Conservation (phyloP, 2,113 vertebrate genomes). For the Pogonocichla stellata region DNA sequence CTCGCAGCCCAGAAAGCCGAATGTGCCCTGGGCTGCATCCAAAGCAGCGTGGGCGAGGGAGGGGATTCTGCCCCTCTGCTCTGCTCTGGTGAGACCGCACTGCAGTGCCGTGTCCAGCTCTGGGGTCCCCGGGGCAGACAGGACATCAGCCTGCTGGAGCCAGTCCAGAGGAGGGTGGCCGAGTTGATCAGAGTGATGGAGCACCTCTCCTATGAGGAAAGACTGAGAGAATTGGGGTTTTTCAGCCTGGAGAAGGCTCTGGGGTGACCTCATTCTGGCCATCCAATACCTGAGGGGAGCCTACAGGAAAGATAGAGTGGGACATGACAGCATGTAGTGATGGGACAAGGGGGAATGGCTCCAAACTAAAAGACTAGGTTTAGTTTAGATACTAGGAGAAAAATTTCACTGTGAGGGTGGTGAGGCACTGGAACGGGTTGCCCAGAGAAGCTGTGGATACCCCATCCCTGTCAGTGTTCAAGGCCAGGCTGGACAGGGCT, state of each 20-base stretch:
- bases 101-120: too few species aligned
- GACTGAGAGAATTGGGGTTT: background rate
- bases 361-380: background rate
- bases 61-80: background rate
- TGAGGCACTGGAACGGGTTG: background rate
- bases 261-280: background rate
- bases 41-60: background rate
- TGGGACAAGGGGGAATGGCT: background rate
- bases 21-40: background rate
- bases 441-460: background rate
- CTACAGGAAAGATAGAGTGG: background rate
- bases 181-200: background rate
- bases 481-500: background rate
- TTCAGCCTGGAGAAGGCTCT: background rate
- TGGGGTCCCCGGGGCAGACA: accelerated
- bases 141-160: accelerated
- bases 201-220: background rate
- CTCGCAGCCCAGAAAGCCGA: background rate
- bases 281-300: background rate
- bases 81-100: background rate
- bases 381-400: background rate
- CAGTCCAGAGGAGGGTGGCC: background rate
- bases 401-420: background rate
- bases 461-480: background rate
- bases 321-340: background rate